Percentiles rank a stretch among this genome's conserved stretches.
Conservation (phyloP, 2,797 vertebrate species). For the Propithecus deckenii region DNA sequence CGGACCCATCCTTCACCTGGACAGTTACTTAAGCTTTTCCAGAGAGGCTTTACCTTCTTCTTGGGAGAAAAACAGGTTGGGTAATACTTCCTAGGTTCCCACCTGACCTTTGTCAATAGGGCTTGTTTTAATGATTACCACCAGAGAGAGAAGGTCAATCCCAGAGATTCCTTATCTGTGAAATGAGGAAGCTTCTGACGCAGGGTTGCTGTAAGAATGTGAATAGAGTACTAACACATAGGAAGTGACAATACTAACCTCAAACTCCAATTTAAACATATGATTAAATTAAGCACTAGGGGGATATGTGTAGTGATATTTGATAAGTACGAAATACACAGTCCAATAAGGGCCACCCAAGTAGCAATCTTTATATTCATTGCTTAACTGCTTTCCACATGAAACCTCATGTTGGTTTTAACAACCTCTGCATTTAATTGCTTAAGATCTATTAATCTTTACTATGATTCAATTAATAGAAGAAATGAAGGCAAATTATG, state of each 20-base stretch:
- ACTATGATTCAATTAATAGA: not conserved
- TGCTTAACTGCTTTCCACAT: not conserved
- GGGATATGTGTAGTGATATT: not conserved
- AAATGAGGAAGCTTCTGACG: not conserved
- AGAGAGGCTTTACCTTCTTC: not conserved
- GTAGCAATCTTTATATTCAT: not conserved
- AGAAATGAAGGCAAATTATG: conserved; percentile 10
- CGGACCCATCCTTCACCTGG: not conserved
- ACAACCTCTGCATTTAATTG: not conserved
- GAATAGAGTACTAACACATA: not conserved
- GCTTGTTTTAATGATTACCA: conserved; percentile 41
- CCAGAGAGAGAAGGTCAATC: not conserved
- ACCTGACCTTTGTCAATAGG: conserved; percentile 9
- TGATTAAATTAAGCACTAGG: not conserved
- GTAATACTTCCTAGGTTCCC: not conserved
- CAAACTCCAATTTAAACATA: not conserved
- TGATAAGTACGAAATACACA: not conserved
- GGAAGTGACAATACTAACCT: not conserved
- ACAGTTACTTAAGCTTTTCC: not conserved
- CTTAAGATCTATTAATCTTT: not conserved
- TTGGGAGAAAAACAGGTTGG: not conserved
- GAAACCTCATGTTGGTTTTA: not conserved
- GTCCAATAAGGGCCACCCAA: not conserved
- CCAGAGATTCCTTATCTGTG: not conserved
- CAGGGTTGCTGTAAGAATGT: not conserved